A percentile compares a stretch with the other conserved stretches of the same genome.
Evolutionary conservation across 1,140 invertebrate species (phyloP).

Genomic region (Caenorhabditis briggsae): DNA sequence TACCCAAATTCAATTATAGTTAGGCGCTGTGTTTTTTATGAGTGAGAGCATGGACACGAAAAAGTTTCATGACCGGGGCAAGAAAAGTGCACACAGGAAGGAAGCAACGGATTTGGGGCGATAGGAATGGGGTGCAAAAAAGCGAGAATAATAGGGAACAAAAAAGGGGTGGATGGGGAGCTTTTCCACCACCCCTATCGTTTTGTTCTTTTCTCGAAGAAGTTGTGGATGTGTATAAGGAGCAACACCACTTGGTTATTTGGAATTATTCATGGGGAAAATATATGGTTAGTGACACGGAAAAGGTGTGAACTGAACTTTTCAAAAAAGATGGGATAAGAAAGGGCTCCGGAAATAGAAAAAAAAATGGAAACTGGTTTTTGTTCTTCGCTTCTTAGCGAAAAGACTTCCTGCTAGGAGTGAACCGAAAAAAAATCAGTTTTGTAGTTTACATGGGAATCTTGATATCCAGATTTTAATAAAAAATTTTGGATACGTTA

Average conservation of each 20-base stretch:
- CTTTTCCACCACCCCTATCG: not conserved
- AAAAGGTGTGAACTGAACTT: constrained; percentile 21
- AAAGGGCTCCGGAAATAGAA: too few relatives aligned
- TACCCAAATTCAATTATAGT: constrained; percentile 45
- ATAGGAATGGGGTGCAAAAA: constrained; percentile 25
- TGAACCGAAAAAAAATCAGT: too few relatives aligned
- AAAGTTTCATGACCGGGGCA: not conserved
- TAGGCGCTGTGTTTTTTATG: constrained; percentile 23
- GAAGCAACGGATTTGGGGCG: not conserved
- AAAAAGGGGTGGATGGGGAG: not conserved
- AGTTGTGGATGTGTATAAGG: not conserved
- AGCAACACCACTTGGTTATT: constrained; percentile 1
- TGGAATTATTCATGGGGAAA: constrained; percentile 46
- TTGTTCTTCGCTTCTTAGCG: too few relatives aligned
- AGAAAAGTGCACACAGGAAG: constrained; percentile 53
- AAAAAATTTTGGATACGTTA: too few relatives aligned
- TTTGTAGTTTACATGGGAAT: too few relatives aligned
- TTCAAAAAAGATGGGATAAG: not conserved
- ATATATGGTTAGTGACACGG: constrained; percentile 48
- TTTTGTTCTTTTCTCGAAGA: constrained; percentile 32
- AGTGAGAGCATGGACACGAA: constrained; percentile 4
- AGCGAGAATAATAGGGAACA: constrained; percentile 10
- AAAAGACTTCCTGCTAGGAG: too few relatives aligned
- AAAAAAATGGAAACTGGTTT: too few relatives aligned
- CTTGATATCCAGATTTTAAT: too few relatives aligned